Percentiles rank a stretch among this genome's conserved stretches.
phyloP scores from a whole-genome alignment of 2,113 vertebrate genomes.

The Rissa tridactyla region DNA sequence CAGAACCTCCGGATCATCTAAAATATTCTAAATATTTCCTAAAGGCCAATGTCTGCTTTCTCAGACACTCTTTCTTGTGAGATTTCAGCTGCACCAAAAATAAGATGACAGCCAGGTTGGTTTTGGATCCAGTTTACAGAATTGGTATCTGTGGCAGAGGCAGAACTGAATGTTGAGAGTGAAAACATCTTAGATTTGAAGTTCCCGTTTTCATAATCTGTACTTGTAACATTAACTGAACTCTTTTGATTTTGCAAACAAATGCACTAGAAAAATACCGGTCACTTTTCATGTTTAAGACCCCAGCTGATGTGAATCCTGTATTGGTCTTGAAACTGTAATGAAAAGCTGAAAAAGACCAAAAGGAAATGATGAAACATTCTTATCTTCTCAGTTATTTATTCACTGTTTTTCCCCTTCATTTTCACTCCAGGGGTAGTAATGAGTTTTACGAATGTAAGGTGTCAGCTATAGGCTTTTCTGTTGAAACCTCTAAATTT shows the following conservation, averaged over 20 bases:
- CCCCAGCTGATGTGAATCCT: slow-evolving; percentile 42
- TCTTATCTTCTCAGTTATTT: slow-evolving; percentile 74
- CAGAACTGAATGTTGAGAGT: neutral
- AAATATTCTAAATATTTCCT: slow-evolving; percentile 24
- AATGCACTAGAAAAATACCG: neutral
- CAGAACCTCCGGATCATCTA: neutral
- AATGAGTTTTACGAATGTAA: slow-evolving; percentile 75
- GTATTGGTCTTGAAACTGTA: slow-evolving; percentile 44
- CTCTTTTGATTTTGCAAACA: neutral
- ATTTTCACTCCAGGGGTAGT: slow-evolving; percentile 63
- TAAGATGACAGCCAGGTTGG: neutral
- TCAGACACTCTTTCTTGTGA: neutral
- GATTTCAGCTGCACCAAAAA: neutral
- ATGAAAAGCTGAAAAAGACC: slow-evolving; percentile 42
- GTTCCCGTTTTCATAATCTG: neutral
- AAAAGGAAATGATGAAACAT: slow-evolving; percentile 58
- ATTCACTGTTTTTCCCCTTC: slow-evolving; percentile 38
- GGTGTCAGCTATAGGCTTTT: slow-evolving; percentile 69
- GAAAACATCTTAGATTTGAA: neutral
- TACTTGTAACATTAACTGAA: neutral
- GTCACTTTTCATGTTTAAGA: slow-evolving; percentile 8
- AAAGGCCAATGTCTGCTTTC: neutral
- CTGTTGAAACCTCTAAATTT: slow-evolving; percentile 71
- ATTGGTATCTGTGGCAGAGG: neutral
- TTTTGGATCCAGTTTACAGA: neutral